phyloP scores from a whole-genome alignment of 2,797 vertebrate genomes.

The Megalops cyprinoides region DNA sequence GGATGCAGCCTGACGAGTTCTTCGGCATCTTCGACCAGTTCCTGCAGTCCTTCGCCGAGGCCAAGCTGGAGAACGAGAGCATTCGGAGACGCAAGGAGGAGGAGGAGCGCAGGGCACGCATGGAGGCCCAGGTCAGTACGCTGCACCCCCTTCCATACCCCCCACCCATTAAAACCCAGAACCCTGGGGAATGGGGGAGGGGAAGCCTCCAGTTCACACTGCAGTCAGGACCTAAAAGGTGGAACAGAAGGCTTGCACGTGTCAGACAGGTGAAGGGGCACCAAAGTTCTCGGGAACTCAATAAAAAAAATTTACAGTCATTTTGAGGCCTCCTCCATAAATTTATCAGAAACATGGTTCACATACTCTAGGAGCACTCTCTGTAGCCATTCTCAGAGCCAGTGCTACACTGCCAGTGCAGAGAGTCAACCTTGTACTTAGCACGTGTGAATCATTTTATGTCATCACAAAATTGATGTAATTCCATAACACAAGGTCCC shows the following conservation, averaged over 20 bases:
- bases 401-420: neutral
- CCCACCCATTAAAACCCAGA: no score
- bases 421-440: neutral
- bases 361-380: neutral
- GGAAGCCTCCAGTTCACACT: neutral
- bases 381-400: neutral
- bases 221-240: neutral
- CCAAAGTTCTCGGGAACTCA: neutral
- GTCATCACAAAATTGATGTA: neutral
- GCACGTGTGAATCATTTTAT: neutral
- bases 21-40: conserved; percentile 99
- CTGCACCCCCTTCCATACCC: neutral
- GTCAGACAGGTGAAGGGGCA: neutral
- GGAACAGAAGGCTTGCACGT: neutral
- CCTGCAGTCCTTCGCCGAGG: conserved; percentile 90
- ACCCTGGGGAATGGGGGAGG: neutral
- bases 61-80: conserved; percentile 97
- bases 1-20: conserved; percentile 97
- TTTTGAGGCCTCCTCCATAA: conserved; percentile 1
- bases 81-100: conserved; percentile 94
- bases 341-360: neutral
- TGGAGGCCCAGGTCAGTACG: conserved; percentile 90
- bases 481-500: neutral
- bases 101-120: conserved; percentile 89
- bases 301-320: neutral